Percentiles rank a stretch among this genome's conserved stretches.
Evolutionary conservation across 1,140 invertebrate genomes (phyloP).

Genomic region (Eupristina koningsbergeri): DNA sequence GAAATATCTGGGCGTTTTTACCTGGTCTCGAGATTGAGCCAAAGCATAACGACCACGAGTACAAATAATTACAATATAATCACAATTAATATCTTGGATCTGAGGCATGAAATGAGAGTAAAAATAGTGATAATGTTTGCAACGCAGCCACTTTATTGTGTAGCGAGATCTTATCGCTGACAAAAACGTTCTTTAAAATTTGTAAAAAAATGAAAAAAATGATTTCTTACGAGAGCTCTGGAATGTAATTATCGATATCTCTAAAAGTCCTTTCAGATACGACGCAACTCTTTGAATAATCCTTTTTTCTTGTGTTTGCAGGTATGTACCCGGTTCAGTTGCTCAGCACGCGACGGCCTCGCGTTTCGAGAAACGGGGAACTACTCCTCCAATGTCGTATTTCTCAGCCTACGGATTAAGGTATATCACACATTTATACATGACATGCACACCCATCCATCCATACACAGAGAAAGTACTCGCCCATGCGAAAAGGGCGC

Average conservation of each 20-base stretch:
- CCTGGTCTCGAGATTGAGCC: too few species aligned
- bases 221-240: slow-evolving; percentile 3
- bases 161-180: too few species aligned
- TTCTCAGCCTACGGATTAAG: slow-evolving; percentile 35
- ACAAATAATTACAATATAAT: not conserved
- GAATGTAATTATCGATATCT: slow-evolving; percentile 13
- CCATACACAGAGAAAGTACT: not conserved
- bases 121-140: too few species aligned
- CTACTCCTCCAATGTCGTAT: slow-evolving; percentile 29
- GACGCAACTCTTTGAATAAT: slow-evolving; percentile 3
- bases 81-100: too few species aligned
- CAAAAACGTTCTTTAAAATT: too few species aligned
- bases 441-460: not conserved
- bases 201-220: not conserved
- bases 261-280: not conserved
- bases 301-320: slow-evolving; percentile 58
- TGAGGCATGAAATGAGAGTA: too few species aligned
- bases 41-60: not conserved
- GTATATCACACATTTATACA: slow-evolving; percentile 28
- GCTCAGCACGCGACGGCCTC: slow-evolving; percentile 21
- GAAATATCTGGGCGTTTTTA: too few species aligned
- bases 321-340: slow-evolving; percentile 66
- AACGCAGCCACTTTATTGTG: too few species aligned
- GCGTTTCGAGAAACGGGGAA: slow-evolving; percentile 35
- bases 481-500: not conserved